Evolutionary conservation across 2,797 vertebrate species (phyloP), one percentile per base, ranked within the genome.

Genomic region (Muraenolepis orangiensis): DNA sequence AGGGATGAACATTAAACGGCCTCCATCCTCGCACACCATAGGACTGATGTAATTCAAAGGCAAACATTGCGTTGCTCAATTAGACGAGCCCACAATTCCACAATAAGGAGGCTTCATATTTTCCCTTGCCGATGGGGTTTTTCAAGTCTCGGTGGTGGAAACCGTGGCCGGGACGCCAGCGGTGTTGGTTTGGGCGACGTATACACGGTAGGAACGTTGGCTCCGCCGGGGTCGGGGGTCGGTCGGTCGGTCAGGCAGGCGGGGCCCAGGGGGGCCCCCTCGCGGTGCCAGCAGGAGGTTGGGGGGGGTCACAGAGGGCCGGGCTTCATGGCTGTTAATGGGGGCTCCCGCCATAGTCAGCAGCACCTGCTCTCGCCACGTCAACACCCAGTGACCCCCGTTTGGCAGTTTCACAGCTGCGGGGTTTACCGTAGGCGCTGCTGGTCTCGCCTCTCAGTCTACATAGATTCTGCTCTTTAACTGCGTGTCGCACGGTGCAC

Each of bases 1-100:
- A 80, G 78, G 90, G 85, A 90, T 83, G 83, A 86, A 90, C 86
- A 78, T 84, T 90, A 2, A 46, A 85, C 86, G 91, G 93, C 92
- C 91, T 91, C 92, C 93, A 81, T 82, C 78, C 91, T 93, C 85
- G 89, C 93, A 93, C 94, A 95, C 93, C 90, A 86, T 94, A 94
- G 93, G 94, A 95, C 93, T 96, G 95, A 94, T 95, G 91, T 90
- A 94, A 94, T 93, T 93, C 93, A 92, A 93, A 93, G 92, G 91
- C 90, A 94, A 93, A 95, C 92, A 93, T 93, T 91, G 92, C 91
- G 93, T 93, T 90, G 79, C 87, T 91, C 86, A 84, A 88, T 94
- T 93, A 93, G 91, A 93, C 74, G 83, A 84, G 80, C 83, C 85
- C 84, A 74, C 81, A 88, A 85, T 87, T 90, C 82, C 84, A 84